phyloP scores from a whole-genome alignment of 2,888 invertebrate species.

The Antheraea assamensis region DNA sequence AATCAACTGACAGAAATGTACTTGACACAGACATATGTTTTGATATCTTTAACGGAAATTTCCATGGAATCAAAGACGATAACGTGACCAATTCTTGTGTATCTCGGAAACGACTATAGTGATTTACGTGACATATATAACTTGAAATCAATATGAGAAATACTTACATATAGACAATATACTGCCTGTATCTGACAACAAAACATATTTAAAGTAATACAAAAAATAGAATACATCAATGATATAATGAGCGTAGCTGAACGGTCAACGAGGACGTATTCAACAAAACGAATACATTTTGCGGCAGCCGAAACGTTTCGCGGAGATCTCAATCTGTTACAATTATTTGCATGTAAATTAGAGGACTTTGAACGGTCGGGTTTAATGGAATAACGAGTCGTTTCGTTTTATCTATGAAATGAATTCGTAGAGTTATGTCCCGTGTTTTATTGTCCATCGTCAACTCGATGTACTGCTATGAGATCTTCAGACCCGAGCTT shows the following conservation, averaged over 20 bases:
- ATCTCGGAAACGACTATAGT: no score
- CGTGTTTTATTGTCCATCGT: slow-evolving; percentile 13
- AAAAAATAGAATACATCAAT: background rate
- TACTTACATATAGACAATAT: slow-evolving; percentile 28
- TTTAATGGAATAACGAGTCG: slow-evolving; percentile 39
- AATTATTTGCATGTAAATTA: slow-evolving; percentile 76
- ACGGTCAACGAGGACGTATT: slow-evolving; percentile 48
- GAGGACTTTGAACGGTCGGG: slow-evolving; percentile 52
- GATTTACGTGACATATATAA: background rate
- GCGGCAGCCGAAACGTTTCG: slow-evolving; percentile 45
- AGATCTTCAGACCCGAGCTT: background rate
- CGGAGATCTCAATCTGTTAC: slow-evolving; percentile 64
- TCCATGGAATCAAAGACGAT: background rate
- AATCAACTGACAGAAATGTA: background rate
- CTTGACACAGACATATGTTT: background rate
- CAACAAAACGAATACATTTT: slow-evolving; percentile 63
- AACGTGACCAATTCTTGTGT: no score
- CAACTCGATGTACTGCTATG: slow-evolving; percentile 4
- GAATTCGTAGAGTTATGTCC: slow-evolving; percentile 20
- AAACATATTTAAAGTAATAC: slow-evolving; percentile 28
- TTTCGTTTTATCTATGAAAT: slow-evolving; percentile 23
- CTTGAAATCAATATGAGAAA: background rate
- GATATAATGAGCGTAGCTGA: slow-evolving; percentile 44
- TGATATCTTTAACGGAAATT: background rate
- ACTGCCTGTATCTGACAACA: slow-evolving; percentile 38